Base-by-base conservation (phyloP, 2,797 vertebrate species). In the Eremophila alpestris region DNA sequence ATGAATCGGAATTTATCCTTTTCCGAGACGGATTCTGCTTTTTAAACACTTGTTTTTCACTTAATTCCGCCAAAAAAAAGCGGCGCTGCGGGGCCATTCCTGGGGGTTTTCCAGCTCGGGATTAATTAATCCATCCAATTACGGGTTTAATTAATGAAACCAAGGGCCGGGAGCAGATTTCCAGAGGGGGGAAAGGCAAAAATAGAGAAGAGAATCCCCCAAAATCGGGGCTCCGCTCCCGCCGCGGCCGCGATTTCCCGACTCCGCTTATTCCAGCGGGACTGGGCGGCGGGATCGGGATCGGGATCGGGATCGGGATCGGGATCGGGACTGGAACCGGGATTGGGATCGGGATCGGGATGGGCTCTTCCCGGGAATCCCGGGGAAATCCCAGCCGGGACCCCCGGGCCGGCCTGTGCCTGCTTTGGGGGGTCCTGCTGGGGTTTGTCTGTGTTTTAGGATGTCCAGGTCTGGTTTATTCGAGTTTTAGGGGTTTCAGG, bases 401-500 rank as follows among this genome's bases (percentile, higher is more conserved):
- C 29, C 29, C 51, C 38, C 38, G 38, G 38, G 38, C 38, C 38
- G 38, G 38, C 38, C 38, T 38, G 38, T 38, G 38, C 27, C 9
- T 18, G 16, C 6, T 17, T 58, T 36, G 26, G 24, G 16, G 56
- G 15, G 13, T 22, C 27, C 51, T 12, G 51, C 29, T 13, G 52
- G 19, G 48, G 14, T 55, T 55, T 9, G 6, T 56, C 3, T 6
- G 1, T 7, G 10, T 5, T 17, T 36, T 58, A 24, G 14, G 32
- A 9, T 3, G 20, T 2, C n/a, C 14, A 20, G 54, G 6, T 34
- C 12, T 1, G 9, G 10, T 36, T 58, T 17, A 2, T 38, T 13
- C 3, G 2, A 8, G 16, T 11, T 58, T 58, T 24, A 15, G 32
- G 54, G 32, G 8, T 18, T 15, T 7, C 13, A n/a, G 20, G 32